Base-by-base conservation (phyloP, 2,888 invertebrate genomes). In the Buathra laborator region DNA sequence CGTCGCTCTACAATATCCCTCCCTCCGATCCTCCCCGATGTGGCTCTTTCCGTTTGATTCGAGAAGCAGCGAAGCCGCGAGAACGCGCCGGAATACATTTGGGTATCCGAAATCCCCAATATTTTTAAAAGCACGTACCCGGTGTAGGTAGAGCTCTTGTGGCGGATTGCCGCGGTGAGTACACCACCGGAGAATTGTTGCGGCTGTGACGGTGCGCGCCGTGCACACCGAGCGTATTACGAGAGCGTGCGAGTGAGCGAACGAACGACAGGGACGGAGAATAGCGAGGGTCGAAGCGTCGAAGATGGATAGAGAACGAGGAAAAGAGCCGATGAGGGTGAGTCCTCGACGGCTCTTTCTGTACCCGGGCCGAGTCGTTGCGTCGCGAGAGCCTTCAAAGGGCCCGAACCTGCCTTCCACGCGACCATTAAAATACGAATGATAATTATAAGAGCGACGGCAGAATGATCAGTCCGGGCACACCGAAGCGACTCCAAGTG, bases 371-470 rank as follows among this genome's bases (percentile, higher is more conserved):
- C 56, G 80, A 81, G 44, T 82, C 86, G 80, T 72, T 70, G 46
- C 84, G 71, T 66, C 71, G 62, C 67, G 51, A 29, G 66, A 51
- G 80, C 75, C 81, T 84, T 81, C 71, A 84, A 84, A 82, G 85
- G 78, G 75, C 77, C 71, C 59, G 81, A 76, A 75, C 59, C 81
- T 78, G 82, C 70, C 70, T 84, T 71, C 72, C 80, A 83, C 86
- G 88, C 90, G 91, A 89, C 93, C 93, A 93, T 93, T 93, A 93
- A 93, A 93, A 93, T 93, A 91, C 92, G 93, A 92, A 94, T 93
- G 93, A 94, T 94, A 93, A 94, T 94, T 92, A 93, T 92, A 91
- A 92, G 91, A 92, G 93, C 92, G 91, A 92, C 91, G 90, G 92
- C 90, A 89, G 90, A 93, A 92, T 94, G 93, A 93, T 93, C 93